Conservation (phyloP, 2,113 vertebrate genomes). For the human (Homo sapiens) region GRCh38 chr12:32267001-32267500, state of each 20-base stretch:
- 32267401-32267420: not conserved
- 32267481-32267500: not conserved
- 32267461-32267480: not conserved
- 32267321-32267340: not conserved
- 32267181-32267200: not conserved
- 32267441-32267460: not conserved
- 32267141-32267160: not conserved
- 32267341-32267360: not conserved
- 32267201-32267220: not conserved
- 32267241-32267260: not conserved
- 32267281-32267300: not conserved
- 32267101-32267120: not conserved
- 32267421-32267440: not conserved
- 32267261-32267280: not conserved
- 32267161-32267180: not conserved
- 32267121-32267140: not conserved
- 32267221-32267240: not conserved
- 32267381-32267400: not conserved
- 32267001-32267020: not conserved
- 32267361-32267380: not conserved
- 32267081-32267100: not conserved
- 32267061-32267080: not conserved
- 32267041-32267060: not conserved
- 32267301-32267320: not conserved
- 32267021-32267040: not conserved